Base-by-base conservation (phyloP, 2,113 vertebrate species). In the Coreoperca whiteheadi region DNA sequence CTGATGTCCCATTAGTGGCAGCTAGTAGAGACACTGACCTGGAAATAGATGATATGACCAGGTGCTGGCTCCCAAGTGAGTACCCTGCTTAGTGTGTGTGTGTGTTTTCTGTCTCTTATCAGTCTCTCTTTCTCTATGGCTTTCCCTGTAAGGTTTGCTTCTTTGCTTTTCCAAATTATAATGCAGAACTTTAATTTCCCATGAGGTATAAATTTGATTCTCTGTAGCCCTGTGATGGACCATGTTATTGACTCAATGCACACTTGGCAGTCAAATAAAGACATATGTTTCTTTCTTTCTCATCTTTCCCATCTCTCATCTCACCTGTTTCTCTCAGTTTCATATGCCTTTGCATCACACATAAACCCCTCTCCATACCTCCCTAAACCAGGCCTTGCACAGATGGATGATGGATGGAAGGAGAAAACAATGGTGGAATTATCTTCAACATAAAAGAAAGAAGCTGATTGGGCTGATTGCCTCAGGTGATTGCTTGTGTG, bases 31-130 rank as follows among this genome's bases (percentile, higher is more conserved):
- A 89, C 64, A 43, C 75, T 88, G 91, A 89, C 87, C 85, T 90
- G 85, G 86, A 92, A 92, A 89, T 39, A 60, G 34, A 85, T 83
- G 54, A 81, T 86, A 66, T 80, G 86, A 85, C 59, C 69, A 77
- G 77, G 57, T 25, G 53, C 60, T n/a, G 72, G 74, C 56, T 86
- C 83, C 66, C 75, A 81, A 43, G 21, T 63, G 77, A 84, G 71
- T 28, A 8, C 15, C 41, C 56, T 53, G 69, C 60, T 72, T 39
- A 41, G 14, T 69, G 9, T 81, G 54, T 78, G 41, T 85, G 68
- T 65, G 53, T 39, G n/a, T 61, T 53, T 48, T 25, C 15, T 54
- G 15, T 30, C 7, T 23, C 8, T 65, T 37, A 68, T 37, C 30
- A 56, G 20, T 57, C 25, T 72, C 28, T 28, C 3, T 20, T 56